Evolutionary conservation across 2,888 invertebrate species (phyloP), one percentile per base, ranked within the genome.

Genomic region (Tillus elongatus): DNA sequence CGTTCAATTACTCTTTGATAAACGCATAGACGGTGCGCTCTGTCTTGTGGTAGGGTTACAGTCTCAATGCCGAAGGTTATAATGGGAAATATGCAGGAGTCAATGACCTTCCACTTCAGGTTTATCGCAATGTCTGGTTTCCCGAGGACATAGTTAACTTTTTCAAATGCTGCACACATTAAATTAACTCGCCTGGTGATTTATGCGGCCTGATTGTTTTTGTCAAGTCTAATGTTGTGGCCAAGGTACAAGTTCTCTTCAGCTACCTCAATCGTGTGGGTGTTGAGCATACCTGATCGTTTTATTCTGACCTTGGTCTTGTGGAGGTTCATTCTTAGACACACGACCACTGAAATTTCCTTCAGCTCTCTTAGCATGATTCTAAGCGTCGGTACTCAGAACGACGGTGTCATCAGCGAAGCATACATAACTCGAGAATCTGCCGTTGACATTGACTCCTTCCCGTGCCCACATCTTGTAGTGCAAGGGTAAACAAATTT

Each of bases 151-250:
- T 32, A 14, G 14, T 30, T 13, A 10, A 37, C 24, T 13, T 32
- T 26, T n/a, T 29, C 31, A 29, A 40, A 40, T 31, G 36, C 27
- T 24, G 33, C 15, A 37, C 41, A 41, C 3, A n/a, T 35, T 8
- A 39, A 27, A 6, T 19, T 19, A 19, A 35, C 35, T 39, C 39
- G 12, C 26, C 31, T 29, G 3, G 30, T 24, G 24, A 39, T 35
- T 16, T 39, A 35, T 24, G 39, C 29, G 1, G 29, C 37, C 26
- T 41, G 38, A 15, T 39, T 38, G 13, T 32, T 15, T 11, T 41
- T 44, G 15, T 13, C 37, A 6, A 42, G 12, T 15, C 35, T 36
- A 11, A 44, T 42, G 26, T 15, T 42, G 33, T 44, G 44, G 14
- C 40, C 42, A 9, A 37, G 19, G 15, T 42, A 42, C 28, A 42